Evolutionary conservation across 2,113 vertebrate species (phyloP), one percentile per base, ranked within the genome.

Genomic region (Anhinga anhinga): DNA sequence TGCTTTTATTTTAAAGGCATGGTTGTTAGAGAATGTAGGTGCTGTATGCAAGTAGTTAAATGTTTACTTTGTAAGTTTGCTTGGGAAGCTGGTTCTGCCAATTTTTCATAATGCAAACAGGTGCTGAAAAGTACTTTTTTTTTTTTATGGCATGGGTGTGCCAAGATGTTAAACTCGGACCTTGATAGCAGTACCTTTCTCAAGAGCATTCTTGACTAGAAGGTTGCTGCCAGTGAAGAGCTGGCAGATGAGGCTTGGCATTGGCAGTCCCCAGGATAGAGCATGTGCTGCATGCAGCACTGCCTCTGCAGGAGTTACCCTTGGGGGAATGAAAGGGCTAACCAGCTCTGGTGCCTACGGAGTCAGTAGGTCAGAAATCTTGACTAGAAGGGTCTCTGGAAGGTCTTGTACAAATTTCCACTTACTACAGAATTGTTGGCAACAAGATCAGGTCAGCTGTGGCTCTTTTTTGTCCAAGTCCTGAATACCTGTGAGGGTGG

Each of bases 1-100:
- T 29, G 15, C 2, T 42, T 36, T 49, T 55, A 3, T 44, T 32
- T 29, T 3, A 49, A 22, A 3, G 15, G 11, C 6, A 0, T 7
- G 5, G 15, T 16, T 50, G 13, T n/a, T 87, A 52, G 44, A 29
- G 15, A 29, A 32, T 0, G 1, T 38, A 13, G 69, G 6, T 34
- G 22, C 26, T 30, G 5, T 8, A 34, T 16, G 18, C 27, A 52
- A 7, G 26, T 42, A 26, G 34, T 27, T 70, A 5, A 40, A 13
- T 44, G 9, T 47, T 80, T 26, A 11, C 69, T 74, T 85, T 32
- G 3, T 42, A 42, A 42, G 26, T 49, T 84, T 72, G 4, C 29
- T 89, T 63, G 40, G 44, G 38, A 71, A 59, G 27, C 22, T 2
- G 11, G 49, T 69, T 77, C 13, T 62, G 34, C 47, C 25, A 21